A percentile compares a stretch with the other conserved stretches of the same genome.
Evolutionary conservation across 2,113 vertebrate genomes (phyloP).

Genomic region (Varanus salvator): DNA sequence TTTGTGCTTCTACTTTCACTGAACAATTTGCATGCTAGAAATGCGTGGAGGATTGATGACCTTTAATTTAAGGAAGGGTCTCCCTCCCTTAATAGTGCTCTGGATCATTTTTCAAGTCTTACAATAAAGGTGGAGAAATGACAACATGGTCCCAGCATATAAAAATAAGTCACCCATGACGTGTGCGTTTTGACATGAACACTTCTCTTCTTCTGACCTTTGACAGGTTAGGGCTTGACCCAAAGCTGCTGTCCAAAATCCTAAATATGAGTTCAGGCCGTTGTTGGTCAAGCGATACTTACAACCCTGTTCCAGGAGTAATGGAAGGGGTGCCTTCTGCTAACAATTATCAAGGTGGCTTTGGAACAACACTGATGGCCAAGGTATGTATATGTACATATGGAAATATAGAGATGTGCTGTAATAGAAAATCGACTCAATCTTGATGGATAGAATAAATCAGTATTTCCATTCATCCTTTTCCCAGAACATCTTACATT

Average conservation of each 20-base stretch:
- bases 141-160: constrained; percentile 51
- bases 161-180: constrained; percentile 77
- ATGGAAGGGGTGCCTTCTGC: constrained; percentile 98
- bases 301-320: constrained; percentile 98
- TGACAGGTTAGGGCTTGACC: constrained; percentile 96
- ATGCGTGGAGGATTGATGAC: constrained; percentile 62
- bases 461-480: background rate
- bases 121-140: constrained; percentile 76
- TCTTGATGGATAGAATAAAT: background rate
- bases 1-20: constrained; percentile 8
- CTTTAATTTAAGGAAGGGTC: constrained; percentile 72
- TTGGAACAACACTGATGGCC: constrained; percentile 94
- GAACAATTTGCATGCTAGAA: constrained; percentile 45
- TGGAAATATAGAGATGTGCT: background rate
- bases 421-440: background rate
- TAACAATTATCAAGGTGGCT: constrained; percentile 98
- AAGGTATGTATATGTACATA: constrained; percentile 81
- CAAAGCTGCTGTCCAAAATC: constrained; percentile 95
- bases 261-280: constrained; percentile 99
- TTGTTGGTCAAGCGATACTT: constrained; percentile 98
- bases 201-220: constrained; percentile 79
- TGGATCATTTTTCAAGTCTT: constrained; percentile 77
- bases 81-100: constrained; percentile 82
- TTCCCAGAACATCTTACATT: background rate
- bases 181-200: constrained; percentile 78